phyloP scores from a whole-genome alignment of 2,797 vertebrate species.

The Thripadectes ignobilis region DNA sequence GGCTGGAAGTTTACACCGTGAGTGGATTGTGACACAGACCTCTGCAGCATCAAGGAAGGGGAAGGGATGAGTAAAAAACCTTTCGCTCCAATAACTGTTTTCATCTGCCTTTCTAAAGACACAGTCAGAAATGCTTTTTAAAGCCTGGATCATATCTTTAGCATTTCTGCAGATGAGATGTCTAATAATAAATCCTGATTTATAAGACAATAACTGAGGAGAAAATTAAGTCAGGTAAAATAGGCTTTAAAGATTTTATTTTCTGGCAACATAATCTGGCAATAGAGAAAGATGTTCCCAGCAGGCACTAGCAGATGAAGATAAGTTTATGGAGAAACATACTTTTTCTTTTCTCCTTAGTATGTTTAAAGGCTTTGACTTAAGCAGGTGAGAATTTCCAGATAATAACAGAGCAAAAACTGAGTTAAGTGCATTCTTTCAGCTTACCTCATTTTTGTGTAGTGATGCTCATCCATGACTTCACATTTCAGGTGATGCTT shows the following conservation, averaged over 20 bases:
- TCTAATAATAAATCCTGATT: slow-evolving; percentile 33
- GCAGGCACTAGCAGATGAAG: not conserved
- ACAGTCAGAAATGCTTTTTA: not conserved
- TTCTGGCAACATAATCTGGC: slow-evolving; percentile 15
- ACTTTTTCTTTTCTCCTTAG: not conserved
- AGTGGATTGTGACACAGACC: not conserved
- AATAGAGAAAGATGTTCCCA: slow-evolving; percentile 16
- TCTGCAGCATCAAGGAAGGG: not conserved
- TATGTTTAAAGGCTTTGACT: slow-evolving; percentile 14
- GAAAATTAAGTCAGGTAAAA: slow-evolving; percentile 30
- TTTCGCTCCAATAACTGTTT: not conserved
- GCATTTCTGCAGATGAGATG: not conserved
- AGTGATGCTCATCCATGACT: not conserved
- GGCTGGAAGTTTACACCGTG: not conserved
- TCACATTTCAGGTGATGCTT: not conserved
- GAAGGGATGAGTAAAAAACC: not conserved
- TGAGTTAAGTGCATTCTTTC: not conserved
- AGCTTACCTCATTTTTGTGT: not conserved
- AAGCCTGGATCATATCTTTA: slow-evolving; percentile 12
- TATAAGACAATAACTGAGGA: slow-evolving; percentile 48
- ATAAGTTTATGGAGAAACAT: slow-evolving; percentile 18
- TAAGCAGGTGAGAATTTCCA: not conserved
- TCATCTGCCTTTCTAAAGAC: not conserved
- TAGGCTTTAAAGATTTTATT: slow-evolving; percentile 35
- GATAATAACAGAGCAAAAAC: not conserved